Base-by-base conservation (phyloP, 2,113 vertebrate species). In the Nerophis ophidion region DNA sequence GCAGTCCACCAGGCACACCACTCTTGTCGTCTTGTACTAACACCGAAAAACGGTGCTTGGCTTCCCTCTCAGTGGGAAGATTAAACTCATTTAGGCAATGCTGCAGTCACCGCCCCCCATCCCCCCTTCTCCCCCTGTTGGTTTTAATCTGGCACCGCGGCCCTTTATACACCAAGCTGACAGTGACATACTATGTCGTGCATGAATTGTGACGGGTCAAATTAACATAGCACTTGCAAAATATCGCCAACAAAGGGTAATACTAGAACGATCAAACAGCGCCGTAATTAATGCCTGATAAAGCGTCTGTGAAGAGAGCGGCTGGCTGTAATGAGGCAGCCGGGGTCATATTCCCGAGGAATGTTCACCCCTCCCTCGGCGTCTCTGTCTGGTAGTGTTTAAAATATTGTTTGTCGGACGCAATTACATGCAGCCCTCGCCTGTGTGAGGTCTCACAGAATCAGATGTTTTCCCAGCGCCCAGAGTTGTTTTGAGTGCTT, bases 1-100 rank as follows among this genome's bases (percentile, higher is more conserved):
- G 66, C 67, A 40, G 42, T 48, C 79, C 79, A 82, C 76, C 75
- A 64, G 40, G 42, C 26, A 1, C 47, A 70, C 70, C 69, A 77
- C 35, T 66, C 46, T 14, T 0, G 11, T 9, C 10, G n/a, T 11
- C 42, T 56, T 42, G 54, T 38, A 44, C 54, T 19, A 56, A 56
- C 47, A 47, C 4, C n/a, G n/a, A 40, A 61, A 61, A 54, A 13
- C 48, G 42, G 58, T 65, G 53, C 54, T 55, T 38, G 35, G 52
- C 52, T 55, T 34, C 34, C 34, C 15, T 2, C 6, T 56, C 54
- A 56, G 15, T 55, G 48, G 35, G 34, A 46, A 63, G 47, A 26
- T 38, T 16, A 34, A 56, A 53, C 33, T 33, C 36, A 60, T n/a
- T 48, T 16, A 55, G 38, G 50, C 48, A 13, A 1, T 10, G 7